These are phyloP conservation scores for Steromphala cineraria DNA, from an alignment of 2,888 invertebrate species.

Conservation along the genomic window DNA sequence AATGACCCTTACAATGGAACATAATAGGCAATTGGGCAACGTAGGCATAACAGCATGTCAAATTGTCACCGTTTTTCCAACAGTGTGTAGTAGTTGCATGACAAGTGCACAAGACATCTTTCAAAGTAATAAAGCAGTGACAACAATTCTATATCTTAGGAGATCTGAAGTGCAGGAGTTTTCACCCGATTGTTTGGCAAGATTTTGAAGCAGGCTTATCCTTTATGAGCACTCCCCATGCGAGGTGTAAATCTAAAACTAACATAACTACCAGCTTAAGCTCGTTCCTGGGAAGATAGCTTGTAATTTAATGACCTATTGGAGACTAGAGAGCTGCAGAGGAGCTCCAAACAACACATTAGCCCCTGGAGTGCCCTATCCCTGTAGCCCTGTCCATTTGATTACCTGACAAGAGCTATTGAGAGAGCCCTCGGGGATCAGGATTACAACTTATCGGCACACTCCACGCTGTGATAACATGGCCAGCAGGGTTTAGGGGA, in stretches of 20 bases:
- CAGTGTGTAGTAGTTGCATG: too few species aligned
- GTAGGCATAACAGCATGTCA: too few species aligned
- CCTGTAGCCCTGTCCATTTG: neutral
- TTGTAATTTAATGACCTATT: conserved; percentile 17
- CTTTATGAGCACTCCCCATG: neutral
- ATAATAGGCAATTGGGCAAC: too few species aligned
- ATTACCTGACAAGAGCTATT: neutral
- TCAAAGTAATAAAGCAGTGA: too few species aligned
- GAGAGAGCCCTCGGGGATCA: neutral
- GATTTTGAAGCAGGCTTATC: neutral
- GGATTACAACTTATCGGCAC: too few species aligned
- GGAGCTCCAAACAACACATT: neutral
- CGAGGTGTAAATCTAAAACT: conserved; percentile 13
- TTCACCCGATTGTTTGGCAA: neutral
- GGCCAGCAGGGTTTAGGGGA: too few species aligned
- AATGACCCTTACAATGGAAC: too few species aligned
- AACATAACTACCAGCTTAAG: conserved; percentile 7
- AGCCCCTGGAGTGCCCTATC: neutral
- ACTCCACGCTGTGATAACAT: too few species aligned
- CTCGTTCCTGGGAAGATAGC: conserved; percentile 1
- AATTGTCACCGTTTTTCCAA: too few species aligned
- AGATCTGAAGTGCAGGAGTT: neutral
- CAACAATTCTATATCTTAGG: too few species aligned
- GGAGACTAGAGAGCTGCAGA: neutral
- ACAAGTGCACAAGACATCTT: too few species aligned